A percentile compares a stretch with the other conserved stretches of the same genome.
Evolutionary conservation across 1,140 invertebrate genomes (phyloP).

Genomic region (Acromyrmex charruanus): DNA sequence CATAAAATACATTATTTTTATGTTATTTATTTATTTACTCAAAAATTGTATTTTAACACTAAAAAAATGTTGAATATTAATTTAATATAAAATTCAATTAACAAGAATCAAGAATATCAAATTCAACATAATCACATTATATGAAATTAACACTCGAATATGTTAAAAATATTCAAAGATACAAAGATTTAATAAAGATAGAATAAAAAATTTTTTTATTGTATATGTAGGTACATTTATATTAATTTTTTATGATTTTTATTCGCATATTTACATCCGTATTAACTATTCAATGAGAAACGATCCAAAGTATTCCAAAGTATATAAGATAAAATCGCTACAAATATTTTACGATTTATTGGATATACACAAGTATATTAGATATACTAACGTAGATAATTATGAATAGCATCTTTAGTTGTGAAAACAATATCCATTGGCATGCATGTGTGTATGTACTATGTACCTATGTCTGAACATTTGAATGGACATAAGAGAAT

Average conservation of each 20-base stretch:
- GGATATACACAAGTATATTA: background rate
- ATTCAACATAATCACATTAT: no score
- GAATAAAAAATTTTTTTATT: no score
- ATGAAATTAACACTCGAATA: no score
- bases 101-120: no score
- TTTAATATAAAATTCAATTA: no score
- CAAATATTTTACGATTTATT: background rate
- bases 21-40: no score
- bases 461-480: background rate
- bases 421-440: constrained; percentile 15
- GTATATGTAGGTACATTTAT: background rate
- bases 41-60: no score
- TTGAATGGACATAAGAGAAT: constrained; percentile 62
- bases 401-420: constrained; percentile 8
- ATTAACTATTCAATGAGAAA: background rate
- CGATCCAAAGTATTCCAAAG: background rate
- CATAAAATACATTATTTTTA: no score
- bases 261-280: background rate
- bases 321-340: background rate
- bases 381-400: constrained; percentile 16
- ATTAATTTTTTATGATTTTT: background rate
- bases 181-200: no score
- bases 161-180: no score
- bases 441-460: background rate
- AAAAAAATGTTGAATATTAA: no score